phyloP scores from a whole-genome alignment of 2,797 vertebrate genomes.

The Danio aesculapii region DNA sequence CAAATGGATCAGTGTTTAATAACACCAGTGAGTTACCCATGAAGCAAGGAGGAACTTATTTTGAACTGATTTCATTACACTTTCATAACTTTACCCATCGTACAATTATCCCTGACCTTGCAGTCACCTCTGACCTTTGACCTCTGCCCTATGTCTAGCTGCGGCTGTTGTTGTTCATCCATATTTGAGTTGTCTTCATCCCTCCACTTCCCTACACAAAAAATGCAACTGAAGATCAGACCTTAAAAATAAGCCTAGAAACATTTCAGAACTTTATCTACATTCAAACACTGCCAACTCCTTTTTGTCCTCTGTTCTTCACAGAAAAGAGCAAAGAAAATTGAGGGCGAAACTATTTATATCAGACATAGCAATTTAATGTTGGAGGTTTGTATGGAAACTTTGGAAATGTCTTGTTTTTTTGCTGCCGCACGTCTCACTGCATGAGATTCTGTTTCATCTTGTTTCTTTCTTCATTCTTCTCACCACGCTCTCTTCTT shows the following conservation, averaged over 20 bases:
- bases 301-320: slow-evolving; percentile 73
- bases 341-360: slow-evolving; percentile 99
- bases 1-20: no score
- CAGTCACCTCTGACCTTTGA: slow-evolving; percentile 6
- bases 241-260: slow-evolving; percentile 40
- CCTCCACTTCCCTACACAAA: slow-evolving; percentile 26
- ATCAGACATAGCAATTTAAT: slow-evolving; percentile 99
- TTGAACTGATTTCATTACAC: neutral
- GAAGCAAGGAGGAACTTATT: neutral
- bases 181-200: slow-evolving; percentile 41
- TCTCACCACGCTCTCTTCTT: slow-evolving; percentile 58
- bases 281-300: slow-evolving; percentile 67
- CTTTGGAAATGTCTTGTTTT: slow-evolving; percentile 61
- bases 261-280: slow-evolving; percentile 49
- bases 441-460: slow-evolving; percentile 67
- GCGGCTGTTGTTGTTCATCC: slow-evolving; percentile 27
- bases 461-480: slow-evolving; percentile 50
- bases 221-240: slow-evolving; percentile 50
- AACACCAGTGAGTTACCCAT: neutral
- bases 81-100: neutral
- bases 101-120: slow-evolving; percentile 1
- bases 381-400: slow-evolving; percentile 99
- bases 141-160: slow-evolving; percentile 22
- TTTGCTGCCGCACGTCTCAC: slow-evolving; percentile 55
- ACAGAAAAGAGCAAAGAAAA: slow-evolving; percentile 99